Evolutionary conservation across 2,797 vertebrate species (phyloP).

Genomic region (Potorous gilbertii): DNA sequence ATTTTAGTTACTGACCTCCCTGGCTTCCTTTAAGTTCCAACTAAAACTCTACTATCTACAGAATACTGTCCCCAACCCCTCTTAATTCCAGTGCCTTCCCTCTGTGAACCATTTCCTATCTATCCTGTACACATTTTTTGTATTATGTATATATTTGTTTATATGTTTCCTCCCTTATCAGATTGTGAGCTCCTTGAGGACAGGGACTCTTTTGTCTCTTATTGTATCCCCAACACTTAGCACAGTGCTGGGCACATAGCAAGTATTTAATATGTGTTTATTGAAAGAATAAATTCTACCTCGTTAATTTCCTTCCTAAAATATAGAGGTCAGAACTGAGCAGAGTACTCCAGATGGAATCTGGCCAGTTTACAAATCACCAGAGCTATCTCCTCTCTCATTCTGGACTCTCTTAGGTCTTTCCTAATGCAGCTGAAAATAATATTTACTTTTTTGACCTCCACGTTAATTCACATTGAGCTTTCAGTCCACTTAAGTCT

Average conservation of each 20-base stretch:
- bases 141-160: background rate
- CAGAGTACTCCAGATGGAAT: background rate
- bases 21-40: background rate
- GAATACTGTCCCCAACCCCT: background rate
- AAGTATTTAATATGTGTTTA: background rate
- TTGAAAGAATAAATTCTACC: background rate
- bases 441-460: background rate
- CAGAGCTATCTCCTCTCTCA: background rate
- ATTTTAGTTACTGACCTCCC: background rate
- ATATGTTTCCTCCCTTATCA: background rate
- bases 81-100: background rate
- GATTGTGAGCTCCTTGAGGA: background rate
- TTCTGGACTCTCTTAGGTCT: background rate
- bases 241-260: background rate
- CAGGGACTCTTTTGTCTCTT: background rate
- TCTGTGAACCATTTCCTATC: background rate
- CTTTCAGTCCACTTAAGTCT: background rate
- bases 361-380: background rate
- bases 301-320: background rate
- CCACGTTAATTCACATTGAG: background rate
- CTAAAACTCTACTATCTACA: background rate
- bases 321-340: background rate
- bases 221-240: background rate
- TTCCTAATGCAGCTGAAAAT: background rate
- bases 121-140: background rate